These are phyloP conservation scores for Galerucella calmariensis DNA, from an alignment of 2,888 invertebrate genomes.

Conservation along the genomic window DNA sequence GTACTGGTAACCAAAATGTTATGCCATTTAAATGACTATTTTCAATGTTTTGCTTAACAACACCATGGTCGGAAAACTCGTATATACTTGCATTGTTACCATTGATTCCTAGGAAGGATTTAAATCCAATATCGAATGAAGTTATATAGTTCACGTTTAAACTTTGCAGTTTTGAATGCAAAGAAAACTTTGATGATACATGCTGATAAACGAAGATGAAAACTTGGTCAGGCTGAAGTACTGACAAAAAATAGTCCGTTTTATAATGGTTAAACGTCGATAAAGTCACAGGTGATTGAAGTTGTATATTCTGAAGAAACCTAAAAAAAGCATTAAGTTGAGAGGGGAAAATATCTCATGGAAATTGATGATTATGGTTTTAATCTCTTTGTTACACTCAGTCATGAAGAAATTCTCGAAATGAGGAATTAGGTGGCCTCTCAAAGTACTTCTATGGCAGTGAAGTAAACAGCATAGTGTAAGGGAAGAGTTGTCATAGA, in stretches of 20 bases:
- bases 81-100: constrained; percentile 59
- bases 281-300: constrained; percentile 51
- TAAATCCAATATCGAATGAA: constrained; percentile 60
- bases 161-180: constrained; percentile 53
- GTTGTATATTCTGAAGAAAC: constrained; percentile 53
- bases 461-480: too few species aligned
- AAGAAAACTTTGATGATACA: constrained; percentile 49
- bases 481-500: too few species aligned
- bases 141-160: constrained; percentile 52
- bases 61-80: constrained; percentile 52
- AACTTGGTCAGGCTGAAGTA: constrained; percentile 55
- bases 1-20: constrained; percentile 60
- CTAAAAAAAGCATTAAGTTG: constrained; percentile 32
- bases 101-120: constrained; percentile 61
- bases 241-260: constrained; percentile 53
- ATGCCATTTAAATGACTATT: constrained; percentile 56
- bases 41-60: constrained; percentile 50
- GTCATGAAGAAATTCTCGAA: too few species aligned
- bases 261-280: constrained; percentile 54
- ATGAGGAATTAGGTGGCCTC: too few species aligned
- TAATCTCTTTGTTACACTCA: too few species aligned
- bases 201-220: constrained; percentile 55
- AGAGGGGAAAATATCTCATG: too few species aligned
- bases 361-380: too few species aligned
- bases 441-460: too few species aligned